Evolutionary conservation across 2,888 invertebrate genomes (phyloP), one percentile per base, ranked within the genome.

Genomic region (Cheilosia grossa): DNA sequence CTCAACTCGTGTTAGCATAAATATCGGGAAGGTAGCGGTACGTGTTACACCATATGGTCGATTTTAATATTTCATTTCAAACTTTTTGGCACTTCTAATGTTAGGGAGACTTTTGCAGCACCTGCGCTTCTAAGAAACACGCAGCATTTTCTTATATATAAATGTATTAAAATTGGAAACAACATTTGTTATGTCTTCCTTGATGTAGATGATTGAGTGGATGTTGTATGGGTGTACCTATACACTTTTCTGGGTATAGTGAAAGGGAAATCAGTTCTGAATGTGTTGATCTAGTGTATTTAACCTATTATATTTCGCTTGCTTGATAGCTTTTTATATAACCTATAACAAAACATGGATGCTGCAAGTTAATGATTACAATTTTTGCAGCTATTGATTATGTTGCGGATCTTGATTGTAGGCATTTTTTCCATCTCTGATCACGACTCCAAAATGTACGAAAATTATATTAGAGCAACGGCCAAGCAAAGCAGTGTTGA

Each of bases 11-110:
- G 69, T 56, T 51, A 69, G 69, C 21, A 56, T 33, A 63, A 78
- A 63, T 77, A 63, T 70, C 27, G 49, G 24, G 53, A 69, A 61
- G 53, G 59, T 53, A 53, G 19, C 21, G 53, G 33, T 69, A 63
- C 40, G 69, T 82, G 79, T 79, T 21, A 74, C 53, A 69, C 79
- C 73, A 78, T 74, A 79, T 82, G 82, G 69, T 17, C 33, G 30
- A 74, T 69, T 82, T 79, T 49, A 79, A 82, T 78, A 79, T 69
- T 79, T 73, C 73, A 78, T 78, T 69, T 79, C n/a, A 67, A 82
- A 79, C 56, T 74, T 79, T 69, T 44, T 53, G 51, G 44, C 37
- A 66, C 44, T 73, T 78, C 42, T 63, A 73, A 56, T 78, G 59
- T 51, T 56, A 44, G 33, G 19, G 30, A 59, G 19, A 72, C 47